Evolutionary conservation across 2,113 vertebrate genomes (phyloP).

Genomic region (Penelope pileata): DNA sequence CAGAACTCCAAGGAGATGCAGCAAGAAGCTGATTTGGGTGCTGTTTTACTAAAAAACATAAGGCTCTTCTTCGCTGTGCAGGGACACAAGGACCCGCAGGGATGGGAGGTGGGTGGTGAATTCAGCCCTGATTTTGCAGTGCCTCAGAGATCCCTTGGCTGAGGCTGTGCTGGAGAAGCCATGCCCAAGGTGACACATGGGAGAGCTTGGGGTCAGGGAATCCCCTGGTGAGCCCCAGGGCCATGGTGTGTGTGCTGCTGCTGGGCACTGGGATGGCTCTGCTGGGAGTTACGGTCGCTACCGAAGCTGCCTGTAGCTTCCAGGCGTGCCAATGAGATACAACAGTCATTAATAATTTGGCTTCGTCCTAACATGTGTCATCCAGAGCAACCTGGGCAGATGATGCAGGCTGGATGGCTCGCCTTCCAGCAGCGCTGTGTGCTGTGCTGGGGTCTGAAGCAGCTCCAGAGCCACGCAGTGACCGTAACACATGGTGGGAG

Average conservation of each 20-base stretch:
- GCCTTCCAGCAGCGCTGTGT: background rate
- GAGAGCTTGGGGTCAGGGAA: background rate
- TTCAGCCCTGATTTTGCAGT: background rate
- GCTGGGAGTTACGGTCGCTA: background rate
- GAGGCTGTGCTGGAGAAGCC: background rate
- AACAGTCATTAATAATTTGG: conserved; percentile 35
- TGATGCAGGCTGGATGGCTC: background rate
- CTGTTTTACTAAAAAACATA: background rate
- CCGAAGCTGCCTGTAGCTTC: conserved; percentile 4
- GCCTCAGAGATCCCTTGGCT: background rate
- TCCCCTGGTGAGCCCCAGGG: background rate
- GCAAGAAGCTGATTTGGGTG: background rate
- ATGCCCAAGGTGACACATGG: accelerated
- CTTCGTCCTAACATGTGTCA: background rate
- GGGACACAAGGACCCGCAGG: background rate
- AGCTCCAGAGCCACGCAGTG: background rate
- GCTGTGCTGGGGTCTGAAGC: background rate
- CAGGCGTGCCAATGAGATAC: conserved; percentile 8
- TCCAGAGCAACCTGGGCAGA: background rate
- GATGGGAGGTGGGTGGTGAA: background rate
- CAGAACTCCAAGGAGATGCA: background rate
- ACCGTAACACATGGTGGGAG: background rate
- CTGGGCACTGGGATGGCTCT: background rate
- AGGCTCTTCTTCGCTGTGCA: background rate
- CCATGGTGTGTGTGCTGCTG: background rate